Conservation (phyloP, 2,113 vertebrate genomes). For the Sapayoa aenigma region DNA sequence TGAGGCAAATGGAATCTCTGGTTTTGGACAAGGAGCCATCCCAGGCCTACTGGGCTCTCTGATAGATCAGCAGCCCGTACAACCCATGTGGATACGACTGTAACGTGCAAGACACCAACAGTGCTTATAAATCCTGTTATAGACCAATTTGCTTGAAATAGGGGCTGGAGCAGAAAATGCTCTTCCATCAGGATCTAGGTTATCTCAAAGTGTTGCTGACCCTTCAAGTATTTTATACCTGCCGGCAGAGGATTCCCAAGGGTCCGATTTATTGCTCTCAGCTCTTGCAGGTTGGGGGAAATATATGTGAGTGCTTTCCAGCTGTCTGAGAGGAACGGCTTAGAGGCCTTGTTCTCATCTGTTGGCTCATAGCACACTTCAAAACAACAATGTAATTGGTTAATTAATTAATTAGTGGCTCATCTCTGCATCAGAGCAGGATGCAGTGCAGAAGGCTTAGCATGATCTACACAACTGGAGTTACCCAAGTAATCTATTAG, state of each 20-base stretch:
- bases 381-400: constrained; percentile 43
- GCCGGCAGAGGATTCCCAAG: constrained; percentile 77
- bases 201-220: neutral
- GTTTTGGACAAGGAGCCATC: neutral
- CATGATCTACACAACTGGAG: neutral
- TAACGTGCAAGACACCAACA: neutral
- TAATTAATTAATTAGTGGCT: neutral
- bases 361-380: constrained; percentile 91
- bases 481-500: rapidly evolving
- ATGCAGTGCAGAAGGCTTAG: neutral
- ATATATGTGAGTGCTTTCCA: constrained; percentile 84
- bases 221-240: constrained; percentile 69
- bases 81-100: neutral
- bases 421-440: neutral
- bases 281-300: constrained; percentile 86
- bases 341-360: constrained; percentile 83
- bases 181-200: neutral
- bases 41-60: neutral
- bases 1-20: neutral
- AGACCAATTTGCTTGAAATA: neutral
- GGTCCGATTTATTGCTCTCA: constrained; percentile 81
- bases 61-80: neutral
- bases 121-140: neutral
- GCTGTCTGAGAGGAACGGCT: constrained; percentile 86
- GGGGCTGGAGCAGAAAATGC: neutral